Conservation (phyloP, 1,140 invertebrate genomes). For the Cherax destructor region DNA sequence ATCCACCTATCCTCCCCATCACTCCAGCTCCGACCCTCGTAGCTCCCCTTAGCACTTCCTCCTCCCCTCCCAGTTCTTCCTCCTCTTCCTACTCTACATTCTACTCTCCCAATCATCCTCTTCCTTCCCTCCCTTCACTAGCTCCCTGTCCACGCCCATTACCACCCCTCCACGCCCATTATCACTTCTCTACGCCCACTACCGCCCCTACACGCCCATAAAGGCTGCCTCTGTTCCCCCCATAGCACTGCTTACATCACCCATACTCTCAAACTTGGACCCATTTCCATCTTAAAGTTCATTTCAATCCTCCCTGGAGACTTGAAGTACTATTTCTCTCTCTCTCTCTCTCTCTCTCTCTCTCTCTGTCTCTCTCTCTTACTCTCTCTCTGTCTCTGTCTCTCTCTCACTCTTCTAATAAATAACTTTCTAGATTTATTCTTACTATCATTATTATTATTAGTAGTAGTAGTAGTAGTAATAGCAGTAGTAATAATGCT, state of each 20-base stretch:
- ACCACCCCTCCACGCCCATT: too few species aligned
- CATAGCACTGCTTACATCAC: neutral
- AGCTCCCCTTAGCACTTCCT: neutral
- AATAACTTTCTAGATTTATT: too few species aligned
- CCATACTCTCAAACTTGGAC: neutral
- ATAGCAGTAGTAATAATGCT: too few species aligned
- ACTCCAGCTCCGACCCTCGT: too few species aligned
- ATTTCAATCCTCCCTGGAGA: neutral
- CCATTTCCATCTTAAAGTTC: neutral
- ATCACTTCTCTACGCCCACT: too few species aligned
- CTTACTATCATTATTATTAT: too few species aligned
- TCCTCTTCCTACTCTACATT: neutral
- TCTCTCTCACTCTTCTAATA: neutral
- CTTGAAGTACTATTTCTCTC: neutral
- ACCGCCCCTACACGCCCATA: neutral
- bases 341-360: neutral
- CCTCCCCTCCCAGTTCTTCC: neutral
- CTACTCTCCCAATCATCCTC: too few species aligned
- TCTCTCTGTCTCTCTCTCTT: slow-evolving; percentile 31
- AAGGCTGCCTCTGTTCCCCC: neutral
- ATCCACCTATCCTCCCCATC: too few species aligned
- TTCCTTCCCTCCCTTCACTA: too few species aligned
- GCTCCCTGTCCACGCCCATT: too few species aligned
- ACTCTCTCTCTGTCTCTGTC: slow-evolving; percentile 41
- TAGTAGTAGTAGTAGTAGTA: too few species aligned